Evolutionary conservation across 2,797 vertebrate species (phyloP).

Genomic region (Crenuchus spilurus): DNA sequence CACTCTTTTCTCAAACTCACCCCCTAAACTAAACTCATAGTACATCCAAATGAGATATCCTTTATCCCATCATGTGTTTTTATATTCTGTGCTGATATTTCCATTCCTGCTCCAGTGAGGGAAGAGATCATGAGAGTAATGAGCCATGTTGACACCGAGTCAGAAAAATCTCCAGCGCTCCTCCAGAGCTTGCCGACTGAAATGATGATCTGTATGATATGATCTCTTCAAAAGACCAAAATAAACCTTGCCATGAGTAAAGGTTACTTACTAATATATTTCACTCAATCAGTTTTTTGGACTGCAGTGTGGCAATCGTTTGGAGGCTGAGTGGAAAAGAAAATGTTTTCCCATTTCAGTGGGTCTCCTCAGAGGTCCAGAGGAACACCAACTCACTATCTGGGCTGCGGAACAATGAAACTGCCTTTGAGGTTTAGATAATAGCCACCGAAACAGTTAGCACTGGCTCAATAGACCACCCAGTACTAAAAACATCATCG

Average conservation of each 20-base stretch:
- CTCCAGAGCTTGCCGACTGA: constrained; percentile 16
- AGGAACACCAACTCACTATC: constrained; percentile 42
- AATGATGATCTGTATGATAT: not conserved
- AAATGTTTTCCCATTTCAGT: constrained; percentile 54
- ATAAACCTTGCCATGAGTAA: constrained; percentile 22
- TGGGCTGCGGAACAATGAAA: constrained; percentile 11
- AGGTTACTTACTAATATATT: constrained; percentile 38
- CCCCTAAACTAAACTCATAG: not conserved
- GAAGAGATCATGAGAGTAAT: constrained; percentile 1
- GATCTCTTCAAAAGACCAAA: constrained; percentile 22
- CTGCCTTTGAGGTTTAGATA: constrained; percentile 29
- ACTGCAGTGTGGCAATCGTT: constrained; percentile 25
- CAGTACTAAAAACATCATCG: too few species aligned
- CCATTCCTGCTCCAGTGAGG: constrained; percentile 10
- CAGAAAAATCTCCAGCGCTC: not conserved
- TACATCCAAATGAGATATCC: not conserved
- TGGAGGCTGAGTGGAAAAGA: constrained; percentile 37
- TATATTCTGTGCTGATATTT: constrained; percentile 27
- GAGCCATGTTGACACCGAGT: constrained; percentile 1
- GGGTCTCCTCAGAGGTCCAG: constrained; percentile 34
- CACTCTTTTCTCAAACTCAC: not conserved
- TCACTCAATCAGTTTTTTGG: constrained; percentile 37
- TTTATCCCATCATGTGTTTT: constrained; percentile 23
- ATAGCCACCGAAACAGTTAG: too few species aligned
- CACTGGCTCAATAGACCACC: too few species aligned